Percentiles rank a stretch among this genome's conserved stretches.
These are phyloP conservation scores for Drosophila nikananu DNA, from an alignment of 1,140 invertebrate species.

Conservation along the genomic window DNA sequence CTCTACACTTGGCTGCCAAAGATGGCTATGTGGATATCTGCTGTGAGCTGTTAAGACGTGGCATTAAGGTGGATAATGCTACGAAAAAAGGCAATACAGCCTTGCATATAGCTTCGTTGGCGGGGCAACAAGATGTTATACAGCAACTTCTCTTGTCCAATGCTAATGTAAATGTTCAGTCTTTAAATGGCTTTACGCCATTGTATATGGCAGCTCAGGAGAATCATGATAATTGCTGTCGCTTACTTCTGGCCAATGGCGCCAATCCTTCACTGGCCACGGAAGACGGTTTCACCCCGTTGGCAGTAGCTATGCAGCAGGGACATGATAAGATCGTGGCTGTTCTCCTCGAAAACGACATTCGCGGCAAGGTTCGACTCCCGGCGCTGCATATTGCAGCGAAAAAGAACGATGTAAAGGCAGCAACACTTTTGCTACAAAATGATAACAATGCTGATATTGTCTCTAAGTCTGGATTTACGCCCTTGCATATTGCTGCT, in stretches of 20 bases:
- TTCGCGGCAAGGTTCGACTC: constrained; percentile 94
- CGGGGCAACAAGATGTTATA: constrained; percentile 98
- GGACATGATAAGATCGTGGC: constrained; percentile 99
- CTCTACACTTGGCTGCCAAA: constrained; percentile 98
- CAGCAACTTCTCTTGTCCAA: constrained; percentile 94
- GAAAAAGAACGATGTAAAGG: constrained; percentile 99
- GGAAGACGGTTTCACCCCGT: constrained; percentile 98
- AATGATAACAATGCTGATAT: constrained; percentile 98
- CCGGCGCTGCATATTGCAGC: constrained; percentile 99
- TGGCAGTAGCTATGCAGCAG: constrained; percentile 99
- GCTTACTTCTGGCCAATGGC: constrained; percentile 95
- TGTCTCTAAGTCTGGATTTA: constrained; percentile 98
- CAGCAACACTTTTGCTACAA: constrained; percentile 95
- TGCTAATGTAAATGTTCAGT: constrained; percentile 98
- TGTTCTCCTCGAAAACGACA: constrained; percentile 97
- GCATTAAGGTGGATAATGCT: constrained; percentile 97
- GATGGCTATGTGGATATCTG: constrained; percentile 98
- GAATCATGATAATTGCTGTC: constrained; percentile 97
- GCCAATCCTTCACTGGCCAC: constrained; percentile 98
- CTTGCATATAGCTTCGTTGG: constrained; percentile 99
- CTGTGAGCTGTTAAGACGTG: constrained; percentile 94
- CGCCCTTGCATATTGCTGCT: constrained; percentile 98
- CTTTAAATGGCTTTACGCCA: constrained; percentile 98
- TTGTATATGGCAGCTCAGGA: constrained; percentile 99
- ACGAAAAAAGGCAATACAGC: constrained; percentile 99